Base-by-base conservation (phyloP, 2,888 invertebrate genomes). In the Melanostoma scalare region DNA sequence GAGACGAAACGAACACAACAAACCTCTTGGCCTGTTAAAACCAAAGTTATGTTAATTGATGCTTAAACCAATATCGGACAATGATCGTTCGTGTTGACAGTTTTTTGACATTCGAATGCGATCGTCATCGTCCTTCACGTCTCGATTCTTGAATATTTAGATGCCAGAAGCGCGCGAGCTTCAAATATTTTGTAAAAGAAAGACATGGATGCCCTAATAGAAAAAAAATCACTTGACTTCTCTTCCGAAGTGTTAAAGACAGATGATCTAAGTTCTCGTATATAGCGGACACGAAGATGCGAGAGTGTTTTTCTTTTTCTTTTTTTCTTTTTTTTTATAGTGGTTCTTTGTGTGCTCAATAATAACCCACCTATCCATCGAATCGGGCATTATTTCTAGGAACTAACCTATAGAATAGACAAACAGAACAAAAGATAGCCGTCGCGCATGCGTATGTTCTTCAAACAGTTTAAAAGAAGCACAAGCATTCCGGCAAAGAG, bases 41-140 rank as follows among this genome's bases (percentile, higher is more conserved):
- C 75, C 74, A 84, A 84, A 84, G 78, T 79, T 84, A 84, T 84
- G 84, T 84, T 79, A 79, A 84, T 84, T 79, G 79, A 79, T 75
- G 75, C 75, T 75, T 69, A 84, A 79, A 71, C 75, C 84, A 84
- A 84, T 79, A 84, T 74, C 84, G 67, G 65, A 67, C 79, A 71
- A 75, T 75, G 79, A 74, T 79, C 65, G 74, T 61, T 79, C 55
- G 71, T 84, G 78, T 84, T 84, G 84, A 84, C 84, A 84, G 58
- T 84, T 75, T 72, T 78, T 58, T 9, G 76, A 53, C 76, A 46
- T 61, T 71, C 38, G 35, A 56, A n/a, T 9, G 75, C 20, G 20
- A 20, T 20, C 20, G 20, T 20, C 20, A 74, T 79, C 75, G 79
- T 84, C 79, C 79, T 79, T 79, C 74, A 79, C 53, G 58, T 60